A percentile compares a stretch with the other conserved stretches of the same genome.
Evolutionary conservation across 2,888 invertebrate genomes (phyloP).

Genomic region (Hyppa rectilinea): DNA sequence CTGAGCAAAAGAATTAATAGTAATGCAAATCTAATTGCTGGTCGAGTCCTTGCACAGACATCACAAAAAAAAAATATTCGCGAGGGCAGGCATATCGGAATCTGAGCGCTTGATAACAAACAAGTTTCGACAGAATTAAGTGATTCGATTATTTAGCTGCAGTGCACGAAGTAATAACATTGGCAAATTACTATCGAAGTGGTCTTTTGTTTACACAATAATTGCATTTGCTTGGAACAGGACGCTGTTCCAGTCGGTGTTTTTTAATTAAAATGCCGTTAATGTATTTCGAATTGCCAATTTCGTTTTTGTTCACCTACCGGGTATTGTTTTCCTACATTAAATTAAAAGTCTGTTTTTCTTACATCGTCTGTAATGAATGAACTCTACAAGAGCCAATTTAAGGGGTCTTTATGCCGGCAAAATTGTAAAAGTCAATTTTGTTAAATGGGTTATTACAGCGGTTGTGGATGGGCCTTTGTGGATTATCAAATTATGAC

Average conservation of each 20-base stretch:
- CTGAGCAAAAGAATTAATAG: slow-evolving; percentile 46
- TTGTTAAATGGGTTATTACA: slow-evolving; percentile 45
- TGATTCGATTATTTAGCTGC: slow-evolving; percentile 41
- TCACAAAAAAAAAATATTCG: slow-evolving; percentile 33
- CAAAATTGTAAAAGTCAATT: slow-evolving; percentile 52
- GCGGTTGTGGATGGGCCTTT: slow-evolving; percentile 22
- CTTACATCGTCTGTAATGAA: slow-evolving; percentile 14
- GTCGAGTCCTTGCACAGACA: slow-evolving; percentile 16
- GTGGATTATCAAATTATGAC: slow-evolving; percentile 38
- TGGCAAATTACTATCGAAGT: slow-evolving; percentile 26
- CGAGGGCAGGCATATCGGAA: slow-evolving; percentile 24
- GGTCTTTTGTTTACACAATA: slow-evolving; percentile 36
- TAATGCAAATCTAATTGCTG: slow-evolving; percentile 54
- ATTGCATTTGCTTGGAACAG: slow-evolving; percentile 31
- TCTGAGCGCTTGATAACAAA: slow-evolving; percentile 30
- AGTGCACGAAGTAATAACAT: slow-evolving; percentile 26
- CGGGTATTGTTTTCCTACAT: slow-evolving; percentile 21
- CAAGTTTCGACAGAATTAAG: slow-evolving; percentile 37
- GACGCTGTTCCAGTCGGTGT: slow-evolving; percentile 9
- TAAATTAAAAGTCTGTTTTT: slow-evolving; percentile 22
- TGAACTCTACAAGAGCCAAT: slow-evolving; percentile 31
- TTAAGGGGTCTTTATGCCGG: slow-evolving; percentile 31
- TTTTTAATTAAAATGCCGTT: slow-evolving; percentile 43
- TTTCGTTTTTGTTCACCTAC: slow-evolving; percentile 26
- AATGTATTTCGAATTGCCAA: slow-evolving; percentile 42